A percentile compares a stretch with the other conserved stretches of the same genome.
Evolutionary conservation across 2,797 vertebrate genomes (phyloP).

Genomic region (Phylloscopus collybita): DNA sequence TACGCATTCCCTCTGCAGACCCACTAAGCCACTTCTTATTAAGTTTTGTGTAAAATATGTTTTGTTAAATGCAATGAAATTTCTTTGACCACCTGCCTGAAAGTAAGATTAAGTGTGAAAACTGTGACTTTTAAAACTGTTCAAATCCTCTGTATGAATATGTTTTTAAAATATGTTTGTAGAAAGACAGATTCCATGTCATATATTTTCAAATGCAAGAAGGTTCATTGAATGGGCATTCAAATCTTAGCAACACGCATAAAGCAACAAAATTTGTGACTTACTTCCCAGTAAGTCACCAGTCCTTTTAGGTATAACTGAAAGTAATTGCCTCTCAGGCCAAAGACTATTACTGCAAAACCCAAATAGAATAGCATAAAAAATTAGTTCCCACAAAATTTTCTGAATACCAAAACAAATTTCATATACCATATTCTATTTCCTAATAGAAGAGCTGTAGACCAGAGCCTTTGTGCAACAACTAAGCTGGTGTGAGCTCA

Average conservation of each 20-base stretch:
- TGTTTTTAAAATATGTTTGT: background rate
- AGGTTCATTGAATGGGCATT: background rate
- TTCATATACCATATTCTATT: background rate
- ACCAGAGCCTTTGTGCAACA: background rate
- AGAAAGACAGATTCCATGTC: background rate
- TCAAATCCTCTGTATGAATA: background rate
- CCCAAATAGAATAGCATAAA: background rate
- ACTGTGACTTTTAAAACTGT: background rate
- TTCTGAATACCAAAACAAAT: background rate
- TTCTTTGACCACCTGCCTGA: background rate
- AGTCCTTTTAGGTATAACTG: background rate
- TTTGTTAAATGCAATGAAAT: background rate
- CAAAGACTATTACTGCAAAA: background rate
- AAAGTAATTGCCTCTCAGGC: background rate
- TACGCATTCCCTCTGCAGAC: background rate
- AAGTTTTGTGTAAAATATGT: background rate
- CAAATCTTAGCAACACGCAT: background rate
- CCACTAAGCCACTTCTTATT: background rate
- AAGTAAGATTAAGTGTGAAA: background rate
- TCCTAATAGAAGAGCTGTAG: background rate
- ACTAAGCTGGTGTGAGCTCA: background rate
- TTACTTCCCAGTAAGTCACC: background rate
- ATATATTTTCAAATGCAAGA: background rate
- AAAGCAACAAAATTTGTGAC: background rate
- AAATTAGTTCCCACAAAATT: background rate